Conservation (phyloP, 2,797 vertebrate genomes). For the Pristis pectinata region DNA sequence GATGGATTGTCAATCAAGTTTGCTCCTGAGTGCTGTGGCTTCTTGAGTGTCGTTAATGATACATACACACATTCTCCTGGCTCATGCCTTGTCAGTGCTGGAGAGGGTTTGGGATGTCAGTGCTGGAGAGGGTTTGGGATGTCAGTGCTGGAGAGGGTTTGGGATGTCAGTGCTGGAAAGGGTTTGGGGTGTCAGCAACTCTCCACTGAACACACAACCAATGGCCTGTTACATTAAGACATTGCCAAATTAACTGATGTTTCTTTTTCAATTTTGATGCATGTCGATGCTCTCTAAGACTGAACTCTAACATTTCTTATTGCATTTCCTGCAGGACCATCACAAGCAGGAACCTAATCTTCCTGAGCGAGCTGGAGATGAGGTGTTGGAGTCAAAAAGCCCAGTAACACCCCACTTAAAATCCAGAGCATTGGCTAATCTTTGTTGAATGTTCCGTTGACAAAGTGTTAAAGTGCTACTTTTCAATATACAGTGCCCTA, state of each 20-base stretch:
- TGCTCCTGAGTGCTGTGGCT: neutral
- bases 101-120: neutral
- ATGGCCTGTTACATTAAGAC: neutral
- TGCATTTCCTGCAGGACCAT: neutral
- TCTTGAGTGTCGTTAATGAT: neutral
- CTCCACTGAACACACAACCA: neutral
- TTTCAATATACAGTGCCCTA: neutral
- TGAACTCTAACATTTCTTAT: neutral
- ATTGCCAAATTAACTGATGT: neutral
- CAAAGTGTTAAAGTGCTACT: constrained; percentile 1
- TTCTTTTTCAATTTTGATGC: neutral
- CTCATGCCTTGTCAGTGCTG: neutral
- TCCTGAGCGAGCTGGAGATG: too few species aligned
- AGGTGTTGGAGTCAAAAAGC: neutral
- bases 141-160: neutral
- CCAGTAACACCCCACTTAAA: neutral
- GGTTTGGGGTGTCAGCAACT: neutral
- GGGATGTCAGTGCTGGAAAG: neutral
- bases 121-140: neutral
- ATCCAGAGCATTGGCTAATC: neutral
- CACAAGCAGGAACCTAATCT: too few species aligned
- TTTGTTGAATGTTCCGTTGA: neutral
- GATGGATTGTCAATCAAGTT: neutral
- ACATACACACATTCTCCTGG: neutral
- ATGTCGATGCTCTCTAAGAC: neutral